These are phyloP conservation scores for Brassicogethes aeneus DNA, from an alignment of 2,888 invertebrate species.

Conservation along the genomic window DNA sequence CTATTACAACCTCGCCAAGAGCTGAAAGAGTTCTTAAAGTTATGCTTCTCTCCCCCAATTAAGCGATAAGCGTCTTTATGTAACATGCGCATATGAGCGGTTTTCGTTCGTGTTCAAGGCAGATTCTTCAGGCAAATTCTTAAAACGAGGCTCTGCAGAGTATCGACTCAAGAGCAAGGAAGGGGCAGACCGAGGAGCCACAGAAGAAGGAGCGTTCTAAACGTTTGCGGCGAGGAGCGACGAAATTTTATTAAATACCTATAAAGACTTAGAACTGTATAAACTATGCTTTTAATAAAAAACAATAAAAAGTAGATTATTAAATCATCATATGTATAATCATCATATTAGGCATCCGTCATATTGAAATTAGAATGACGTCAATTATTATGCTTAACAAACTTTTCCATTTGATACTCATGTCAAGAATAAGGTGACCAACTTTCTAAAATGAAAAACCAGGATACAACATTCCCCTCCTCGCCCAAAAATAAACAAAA, in stretches of 20 bases:
- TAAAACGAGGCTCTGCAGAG: slow-evolving; percentile 35
- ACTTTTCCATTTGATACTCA: no score
- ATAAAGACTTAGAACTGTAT: slow-evolving; percentile 9
- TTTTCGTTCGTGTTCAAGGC: slow-evolving; percentile 17
- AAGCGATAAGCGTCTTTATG: background rate
- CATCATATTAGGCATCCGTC: no score
- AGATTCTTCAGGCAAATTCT: slow-evolving; percentile 37
- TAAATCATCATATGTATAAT: no score
- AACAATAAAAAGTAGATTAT: no score
- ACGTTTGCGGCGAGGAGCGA: slow-evolving; percentile 11
- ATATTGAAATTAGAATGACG: no score
- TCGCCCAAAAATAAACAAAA: no score
- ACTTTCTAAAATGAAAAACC: no score
- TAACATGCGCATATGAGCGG: background rate
- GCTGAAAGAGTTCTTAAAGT: slow-evolving; percentile 1
- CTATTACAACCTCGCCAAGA: background rate
- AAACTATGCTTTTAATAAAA: slow-evolving; percentile 17
- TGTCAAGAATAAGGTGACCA: no score
- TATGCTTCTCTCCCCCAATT: background rate
- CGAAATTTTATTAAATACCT: slow-evolving; percentile 12
- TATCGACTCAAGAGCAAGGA: slow-evolving; percentile 39
- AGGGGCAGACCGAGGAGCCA: slow-evolving; percentile 17
- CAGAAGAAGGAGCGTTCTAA: slow-evolving; percentile 9
- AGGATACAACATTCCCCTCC: no score
- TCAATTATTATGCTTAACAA: no score